Conservation (phyloP, 2,113 vertebrate species). For the Pseudolaguvia tuberculata region DNA sequence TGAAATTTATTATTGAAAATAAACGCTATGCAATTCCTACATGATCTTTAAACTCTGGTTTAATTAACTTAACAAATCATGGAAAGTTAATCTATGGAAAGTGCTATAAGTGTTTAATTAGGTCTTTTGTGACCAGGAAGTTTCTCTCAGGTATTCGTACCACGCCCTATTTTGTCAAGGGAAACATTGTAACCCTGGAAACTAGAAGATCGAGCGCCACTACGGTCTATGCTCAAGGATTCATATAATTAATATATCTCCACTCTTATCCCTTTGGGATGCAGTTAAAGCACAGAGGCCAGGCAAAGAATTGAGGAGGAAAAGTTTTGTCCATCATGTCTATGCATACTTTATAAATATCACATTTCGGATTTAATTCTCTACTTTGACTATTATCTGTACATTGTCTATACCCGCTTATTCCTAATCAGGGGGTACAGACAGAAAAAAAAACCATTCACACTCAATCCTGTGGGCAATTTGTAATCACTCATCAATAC, state of each 20-base stretch:
- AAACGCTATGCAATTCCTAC: background rate
- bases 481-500: too few relatives aligned
- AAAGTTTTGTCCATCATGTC: background rate
- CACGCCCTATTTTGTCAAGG: constrained; percentile 36
- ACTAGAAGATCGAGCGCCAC: constrained; percentile 44
- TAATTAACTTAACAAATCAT: constrained; percentile 49
- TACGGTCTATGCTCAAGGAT: constrained; percentile 44
- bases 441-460: too few relatives aligned
- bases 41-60: constrained; percentile 36
- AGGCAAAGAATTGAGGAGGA: background rate
- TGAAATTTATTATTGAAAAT: background rate
- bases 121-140: constrained; percentile 27
- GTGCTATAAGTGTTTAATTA: constrained; percentile 49
- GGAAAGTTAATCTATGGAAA: constrained; percentile 31
- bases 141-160: constrained; percentile 42
- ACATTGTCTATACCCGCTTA: too few relatives aligned
- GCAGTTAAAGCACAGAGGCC: background rate
- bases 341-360: background rate
- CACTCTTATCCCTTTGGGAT: background rate
- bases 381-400: background rate
- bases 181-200: constrained; percentile 57
- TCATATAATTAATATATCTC: constrained; percentile 22
- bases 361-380: background rate
- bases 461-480: too few relatives aligned
- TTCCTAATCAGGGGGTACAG: too few relatives aligned